Evolutionary conservation across 2,797 vertebrate species (phyloP).

Genomic region (Enteromius viviparus): DNA sequence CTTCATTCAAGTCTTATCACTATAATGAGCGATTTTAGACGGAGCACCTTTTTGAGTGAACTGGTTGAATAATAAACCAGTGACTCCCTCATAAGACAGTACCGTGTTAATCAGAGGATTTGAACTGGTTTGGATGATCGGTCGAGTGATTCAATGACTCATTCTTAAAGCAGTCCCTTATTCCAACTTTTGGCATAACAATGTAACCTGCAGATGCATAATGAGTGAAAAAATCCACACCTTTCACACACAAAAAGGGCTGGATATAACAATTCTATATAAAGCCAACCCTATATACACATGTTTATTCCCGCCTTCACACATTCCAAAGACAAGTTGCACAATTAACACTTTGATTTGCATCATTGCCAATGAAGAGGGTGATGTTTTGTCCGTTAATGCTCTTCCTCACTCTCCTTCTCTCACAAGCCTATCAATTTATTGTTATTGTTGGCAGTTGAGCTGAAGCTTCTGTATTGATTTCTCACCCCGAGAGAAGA

Average conservation of each 20-base stretch:
- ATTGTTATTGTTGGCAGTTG: conserved; percentile 86
- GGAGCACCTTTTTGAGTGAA: conserved; percentile 21
- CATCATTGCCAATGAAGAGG: conserved; percentile 61
- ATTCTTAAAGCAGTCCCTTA: not conserved
- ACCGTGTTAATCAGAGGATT: not conserved
- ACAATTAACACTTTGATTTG: conserved; percentile 75
- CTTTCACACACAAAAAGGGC: not conserved
- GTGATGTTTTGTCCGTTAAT: conserved; percentile 75
- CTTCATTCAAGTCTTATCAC: not conserved
- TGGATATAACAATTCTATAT: conserved; percentile 50
- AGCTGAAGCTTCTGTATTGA: conserved; percentile 83
- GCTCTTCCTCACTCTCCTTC: conserved; percentile 67
- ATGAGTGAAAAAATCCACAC: not conserved
- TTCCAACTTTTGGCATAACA: not conserved
- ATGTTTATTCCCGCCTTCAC: conserved; percentile 55
- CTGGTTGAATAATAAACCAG: conserved; percentile 7
- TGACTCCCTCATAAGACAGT: not conserved
- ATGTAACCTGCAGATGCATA: not conserved
- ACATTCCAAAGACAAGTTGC: conserved; percentile 63
- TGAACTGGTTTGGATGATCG: not conserved
- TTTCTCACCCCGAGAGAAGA: conserved; percentile 82
- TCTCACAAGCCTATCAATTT: conserved; percentile 81
- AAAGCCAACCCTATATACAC: conserved; percentile 55
- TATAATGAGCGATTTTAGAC: not conserved
- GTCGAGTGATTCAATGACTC: not conserved